phyloP scores from a whole-genome alignment of 2,113 vertebrate genomes.

The cattle (Bos taurus) region ARS-UCD2.0 NC_037334.1:60839001-60839500 shows the following conservation, averaged over 20 bases:
- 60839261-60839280: neutral
- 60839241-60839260: neutral
- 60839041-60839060: neutral
- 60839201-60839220: neutral
- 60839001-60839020: neutral
- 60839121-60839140: neutral
- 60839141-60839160: no score
- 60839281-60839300: neutral
- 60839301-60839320: neutral
- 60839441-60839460: neutral
- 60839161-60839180: neutral
- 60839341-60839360: neutral
- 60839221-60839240: rapidly evolving
- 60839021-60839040: neutral
- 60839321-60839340: neutral
- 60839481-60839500: neutral
- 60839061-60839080: neutral
- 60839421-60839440: neutral
- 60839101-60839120: neutral
- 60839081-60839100: neutral
- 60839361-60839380: neutral
- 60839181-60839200: neutral
- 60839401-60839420: neutral
- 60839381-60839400: neutral
- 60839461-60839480: neutral